Base-by-base conservation (phyloP, 2,113 vertebrate genomes). In the Polyodon spathula region DNA sequence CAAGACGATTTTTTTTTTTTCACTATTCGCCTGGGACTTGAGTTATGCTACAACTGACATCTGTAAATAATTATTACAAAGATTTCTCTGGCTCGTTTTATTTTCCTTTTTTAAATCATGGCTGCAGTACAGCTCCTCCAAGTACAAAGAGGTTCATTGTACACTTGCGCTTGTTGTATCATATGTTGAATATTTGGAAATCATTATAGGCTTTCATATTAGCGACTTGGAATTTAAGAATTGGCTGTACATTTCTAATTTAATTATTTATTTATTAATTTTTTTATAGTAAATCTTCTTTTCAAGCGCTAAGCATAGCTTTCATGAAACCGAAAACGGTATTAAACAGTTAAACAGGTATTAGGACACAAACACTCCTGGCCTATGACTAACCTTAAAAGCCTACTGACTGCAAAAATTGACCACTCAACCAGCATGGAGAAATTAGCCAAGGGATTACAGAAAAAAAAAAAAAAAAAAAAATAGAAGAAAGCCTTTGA, bases 181-280 rank as follows among this genome's bases (percentile, higher is more conserved):
- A n/a, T n/a, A n/a, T n/a, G n/a, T n/a, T n/a, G n/a, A 75, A 77
- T 74, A 77, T 74, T 91, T 85, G 80, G 68, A 83, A 86, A 80
- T 85, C 76, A 73, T 92, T 88, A 89, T 84, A 83, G 68, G 68
- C 63, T 83, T 84, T 82, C 81, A 92, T 86, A 91, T 86, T 90
- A 93, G 86, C 78, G 76, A 83, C 80, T 88, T n/a, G n/a, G n/a
- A n/a, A n/a, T n/a, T n/a, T n/a, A n/a, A n/a, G n/a, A 91, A 90
- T 81, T 90, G 87, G 81, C 78, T 78, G 85, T n/a, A n/a, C n/a
- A n/a, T n/a, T n/a, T n/a, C n/a, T n/a, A n/a, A 86, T 84, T 84
- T 86, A 82, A 75, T 68, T 79, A 72, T 52, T 63, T 68, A 57
- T 80, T 80, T 81, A 83, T 83, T 82, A 75, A 84, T 84, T 76